These are phyloP conservation scores for Benthosema pterotum DNA, from an alignment of 2,797 vertebrate genomes.

Conservation along the genomic window DNA sequence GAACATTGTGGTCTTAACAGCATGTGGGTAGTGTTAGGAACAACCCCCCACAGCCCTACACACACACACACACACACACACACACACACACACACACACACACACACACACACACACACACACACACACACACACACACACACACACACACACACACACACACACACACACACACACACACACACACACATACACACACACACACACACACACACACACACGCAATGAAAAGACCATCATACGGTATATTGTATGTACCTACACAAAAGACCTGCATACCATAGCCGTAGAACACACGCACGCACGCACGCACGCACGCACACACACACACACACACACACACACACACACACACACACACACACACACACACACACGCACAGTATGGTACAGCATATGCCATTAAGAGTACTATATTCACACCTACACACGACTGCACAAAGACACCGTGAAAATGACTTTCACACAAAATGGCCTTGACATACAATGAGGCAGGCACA, in stretches of 20 bases:
- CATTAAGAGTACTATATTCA: too few relatives aligned
- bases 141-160: not conserved
- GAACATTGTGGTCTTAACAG: too few relatives aligned
- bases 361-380: constrained; percentile 22
- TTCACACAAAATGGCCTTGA: too few relatives aligned
- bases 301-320: constrained; percentile 24
- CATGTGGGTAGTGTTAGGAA: too few relatives aligned
- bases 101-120: not conserved
- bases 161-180: constrained; percentile 14
- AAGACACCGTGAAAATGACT: too few relatives aligned
- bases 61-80: constrained; percentile 37
- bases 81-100: not conserved
- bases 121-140: not conserved
- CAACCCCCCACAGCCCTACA: too few relatives aligned
- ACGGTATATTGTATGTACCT: too few relatives aligned
- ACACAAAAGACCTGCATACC: too few relatives aligned
- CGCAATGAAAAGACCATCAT: too few relatives aligned
- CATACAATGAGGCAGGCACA: not conserved
- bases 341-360: constrained; percentile 6
- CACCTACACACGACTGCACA: too few relatives aligned
- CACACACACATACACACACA: too few relatives aligned
- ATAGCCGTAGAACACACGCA: too few relatives aligned
- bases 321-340: constrained; percentile 37
- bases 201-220: not conserved
- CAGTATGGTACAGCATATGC: not conserved